Evolutionary conservation across 1,140 invertebrate species (phyloP).

Genomic region (Ladona fulva): DNA sequence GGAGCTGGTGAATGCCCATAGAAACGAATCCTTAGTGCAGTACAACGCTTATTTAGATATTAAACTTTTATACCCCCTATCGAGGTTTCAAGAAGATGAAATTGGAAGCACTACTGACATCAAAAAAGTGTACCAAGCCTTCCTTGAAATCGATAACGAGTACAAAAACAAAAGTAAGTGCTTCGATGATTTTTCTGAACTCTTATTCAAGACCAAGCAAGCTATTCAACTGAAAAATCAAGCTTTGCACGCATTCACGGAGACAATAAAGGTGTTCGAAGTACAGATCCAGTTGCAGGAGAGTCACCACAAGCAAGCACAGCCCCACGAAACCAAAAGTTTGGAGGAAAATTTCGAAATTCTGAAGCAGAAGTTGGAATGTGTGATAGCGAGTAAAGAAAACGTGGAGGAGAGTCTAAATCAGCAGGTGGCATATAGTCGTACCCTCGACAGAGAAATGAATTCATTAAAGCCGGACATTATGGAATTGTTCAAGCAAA

Average conservation of each 20-base stretch:
- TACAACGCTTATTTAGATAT: constrained; percentile 91
- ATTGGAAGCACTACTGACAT: neutral
- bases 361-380: constrained; percentile 56
- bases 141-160: neutral
- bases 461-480: constrained; percentile 79
- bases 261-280: constrained; percentile 78
- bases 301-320: constrained; percentile 64
- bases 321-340: constrained; percentile 69
- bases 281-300: constrained; percentile 79
- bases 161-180: neutral
- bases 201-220: neutral
- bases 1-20: constrained; percentile 84
- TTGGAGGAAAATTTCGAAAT: constrained; percentile 64
- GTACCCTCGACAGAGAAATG: constrained; percentile 78
- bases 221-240: constrained; percentile 64
- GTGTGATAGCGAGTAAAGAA: constrained; percentile 59
- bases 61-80: constrained; percentile 80
- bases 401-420: constrained; percentile 68
- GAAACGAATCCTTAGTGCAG: constrained; percentile 71
- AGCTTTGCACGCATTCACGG: constrained; percentile 76
- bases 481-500: constrained; percentile 57
- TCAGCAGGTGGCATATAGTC: constrained; percentile 61
- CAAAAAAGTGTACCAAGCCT: neutral
- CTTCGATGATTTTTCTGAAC: neutral
- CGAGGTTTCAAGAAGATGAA: constrained; percentile 47